Evolutionary conservation across 2,113 vertebrate species (phyloP).

Genomic region (Ifrita kowaldi): DNA sequence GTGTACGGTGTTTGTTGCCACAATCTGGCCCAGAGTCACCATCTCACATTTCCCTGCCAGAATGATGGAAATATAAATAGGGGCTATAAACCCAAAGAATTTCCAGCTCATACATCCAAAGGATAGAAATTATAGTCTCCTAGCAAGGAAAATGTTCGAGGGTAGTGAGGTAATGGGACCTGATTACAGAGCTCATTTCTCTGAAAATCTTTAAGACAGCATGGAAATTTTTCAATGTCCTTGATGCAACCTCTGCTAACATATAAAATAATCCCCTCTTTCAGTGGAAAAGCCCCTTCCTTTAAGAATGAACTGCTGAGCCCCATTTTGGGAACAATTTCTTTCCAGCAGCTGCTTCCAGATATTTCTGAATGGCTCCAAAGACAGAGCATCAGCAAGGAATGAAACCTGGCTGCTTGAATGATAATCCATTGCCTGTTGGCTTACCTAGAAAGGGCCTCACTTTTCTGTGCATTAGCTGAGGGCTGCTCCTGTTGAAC

Average conservation of each 20-base stretch:
- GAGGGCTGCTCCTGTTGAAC: neutral
- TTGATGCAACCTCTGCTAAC: constrained; percentile 41
- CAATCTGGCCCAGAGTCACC: constrained; percentile 4
- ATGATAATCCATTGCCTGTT: neutral
- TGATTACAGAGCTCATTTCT: constrained; percentile 43
- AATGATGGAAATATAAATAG: constrained; percentile 51
- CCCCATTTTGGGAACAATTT: neutral
- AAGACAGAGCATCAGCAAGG: neutral
- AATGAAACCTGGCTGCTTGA: neutral
- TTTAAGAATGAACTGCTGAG: neutral
- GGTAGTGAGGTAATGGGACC: constrained; percentile 56
- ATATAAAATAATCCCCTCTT: constrained; percentile 1
- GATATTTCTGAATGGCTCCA: neutral
- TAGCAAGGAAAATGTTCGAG: constrained; percentile 54
- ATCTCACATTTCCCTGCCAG: constrained; percentile 8
- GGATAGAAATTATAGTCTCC: constrained; percentile 56
- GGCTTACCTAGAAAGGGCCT: constrained; percentile 19
- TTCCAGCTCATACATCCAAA: constrained; percentile 42
- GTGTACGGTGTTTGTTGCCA: constrained; percentile 6
- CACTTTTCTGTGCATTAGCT: neutral
- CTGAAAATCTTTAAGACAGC: constrained; percentile 13
- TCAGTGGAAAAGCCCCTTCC: constrained; percentile 38
- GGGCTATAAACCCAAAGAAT: constrained; percentile 39
- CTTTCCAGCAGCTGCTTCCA: constrained; percentile 19
- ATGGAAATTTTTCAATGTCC: constrained; percentile 33